Conservation (phyloP, 35 echinoderm and acorn worm genomes). For the Apostichopus japonicus region DNA sequence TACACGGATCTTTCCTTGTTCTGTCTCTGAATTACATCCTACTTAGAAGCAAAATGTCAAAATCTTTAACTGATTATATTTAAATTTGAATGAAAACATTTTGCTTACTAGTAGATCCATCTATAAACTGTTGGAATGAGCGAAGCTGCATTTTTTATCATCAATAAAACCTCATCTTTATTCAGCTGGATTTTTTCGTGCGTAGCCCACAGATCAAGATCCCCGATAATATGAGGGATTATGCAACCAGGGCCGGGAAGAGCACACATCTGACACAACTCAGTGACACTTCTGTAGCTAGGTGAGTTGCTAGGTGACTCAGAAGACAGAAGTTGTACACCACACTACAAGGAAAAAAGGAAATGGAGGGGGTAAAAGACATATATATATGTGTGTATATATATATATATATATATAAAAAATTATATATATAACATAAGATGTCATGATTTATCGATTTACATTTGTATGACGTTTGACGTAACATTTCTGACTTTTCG, state of each 20-base stretch:
- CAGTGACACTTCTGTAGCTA: neutral
- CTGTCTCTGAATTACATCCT: no score
- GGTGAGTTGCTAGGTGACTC: neutral
- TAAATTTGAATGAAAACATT: neutral
- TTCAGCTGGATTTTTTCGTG: neutral
- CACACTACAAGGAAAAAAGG: neutral
- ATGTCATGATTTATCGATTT: no score
- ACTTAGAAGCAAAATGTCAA: no score
- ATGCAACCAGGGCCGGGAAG: neutral
- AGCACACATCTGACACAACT: neutral
- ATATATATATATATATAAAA: no score
- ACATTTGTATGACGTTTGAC: no score
- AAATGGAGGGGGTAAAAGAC: neutral
- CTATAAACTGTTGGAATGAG: constrained; percentile 5
- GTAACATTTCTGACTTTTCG: no score
- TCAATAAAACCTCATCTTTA: neutral
- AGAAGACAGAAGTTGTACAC: neutral
- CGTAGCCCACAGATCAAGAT: neutral
- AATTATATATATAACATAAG: no score
- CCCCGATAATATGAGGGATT: neutral
- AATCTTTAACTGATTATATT: no score
- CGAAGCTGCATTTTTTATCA: neutral
- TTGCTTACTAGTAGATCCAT: neutral
- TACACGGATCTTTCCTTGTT: no score
- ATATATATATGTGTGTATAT: no score